phyloP scores from a whole-genome alignment of 2,888 invertebrate species.

The Agrochola macilenta region DNA sequence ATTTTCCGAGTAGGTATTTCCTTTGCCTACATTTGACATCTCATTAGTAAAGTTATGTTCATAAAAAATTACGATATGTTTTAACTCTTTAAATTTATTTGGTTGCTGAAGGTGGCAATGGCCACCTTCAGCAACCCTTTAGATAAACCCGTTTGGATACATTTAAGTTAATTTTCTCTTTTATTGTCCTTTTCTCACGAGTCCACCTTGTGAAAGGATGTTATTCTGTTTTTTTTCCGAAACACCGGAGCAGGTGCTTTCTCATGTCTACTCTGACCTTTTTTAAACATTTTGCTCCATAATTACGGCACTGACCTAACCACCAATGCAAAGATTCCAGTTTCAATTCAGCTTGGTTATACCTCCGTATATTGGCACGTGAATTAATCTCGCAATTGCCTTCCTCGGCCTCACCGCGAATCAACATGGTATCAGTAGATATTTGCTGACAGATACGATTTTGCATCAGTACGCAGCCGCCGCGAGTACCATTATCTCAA shows the following conservation, averaged over 20 bases:
- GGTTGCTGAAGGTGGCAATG: too few relatives aligned
- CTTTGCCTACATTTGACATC: neutral
- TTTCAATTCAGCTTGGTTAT: slow-evolving; percentile 33
- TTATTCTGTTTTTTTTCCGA: slow-evolving; percentile 36
- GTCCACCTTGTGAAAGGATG: slow-evolving; percentile 49
- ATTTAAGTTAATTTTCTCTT: slow-evolving; percentile 13
- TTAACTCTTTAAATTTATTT: too few relatives aligned
- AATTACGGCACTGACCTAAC: slow-evolving; percentile 30
- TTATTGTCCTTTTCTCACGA: slow-evolving; percentile 30
- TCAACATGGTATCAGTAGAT: slow-evolving; percentile 62
- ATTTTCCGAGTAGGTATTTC: neutral
- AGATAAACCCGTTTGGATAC: slow-evolving; percentile 3
- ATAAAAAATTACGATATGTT: too few relatives aligned
- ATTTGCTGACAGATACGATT: slow-evolving; percentile 71
- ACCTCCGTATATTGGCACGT: slow-evolving; percentile 41
- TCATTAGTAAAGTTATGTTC: neutral
- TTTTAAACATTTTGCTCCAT: slow-evolving; percentile 29
- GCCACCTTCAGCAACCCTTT: neutral
- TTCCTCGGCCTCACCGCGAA: slow-evolving; percentile 54
- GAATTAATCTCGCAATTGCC: slow-evolving; percentile 62
- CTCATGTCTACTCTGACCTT: slow-evolving; percentile 29
- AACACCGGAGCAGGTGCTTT: slow-evolving; percentile 52
- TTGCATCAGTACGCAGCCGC: slow-evolving; percentile 71
- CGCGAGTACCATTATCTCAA: slow-evolving; percentile 75
- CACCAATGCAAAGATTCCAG: slow-evolving; percentile 28